Base-by-base conservation (phyloP, 2,113 vertebrate species). In the Eulemur rufifrons region DNA sequence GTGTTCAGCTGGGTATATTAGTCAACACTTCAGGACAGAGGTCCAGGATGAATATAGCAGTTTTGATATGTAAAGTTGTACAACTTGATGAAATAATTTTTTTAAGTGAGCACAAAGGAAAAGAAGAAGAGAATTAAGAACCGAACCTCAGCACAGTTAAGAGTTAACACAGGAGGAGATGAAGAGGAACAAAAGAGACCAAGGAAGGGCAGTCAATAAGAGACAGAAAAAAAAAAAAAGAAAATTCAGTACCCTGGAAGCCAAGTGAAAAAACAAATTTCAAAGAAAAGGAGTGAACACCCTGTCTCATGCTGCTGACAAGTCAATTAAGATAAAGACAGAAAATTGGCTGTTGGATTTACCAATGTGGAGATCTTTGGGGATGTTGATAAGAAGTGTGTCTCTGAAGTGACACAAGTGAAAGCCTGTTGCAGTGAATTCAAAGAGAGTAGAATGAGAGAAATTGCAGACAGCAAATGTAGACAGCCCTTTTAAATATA, bases 281-380 rank as follows among this genome's bases (percentile, higher is more conserved):
- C 59, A 84, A n/a, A 92, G 83, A 91, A n/a, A 84, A 96, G 25
- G 27, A 92, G 37, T 37, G 18, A 63, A 50, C 80, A 50, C 1
- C 5, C 52, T 66, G 69, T 39, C 77, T 27, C 13, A 12, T 54
- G 54, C 29, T 93, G 29, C 63, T 91, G 77, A 80, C 37, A 87
- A 80, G 27, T 63, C 81, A 80, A 21, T 94, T 84, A 90, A 66
- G 71, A 52, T 87, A 42, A 96, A 94, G 63, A 81, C 14, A 42
- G 76, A 92, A 95, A 94, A 61, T 2, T 50, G 13, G 21, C 71
- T 42, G 52, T 29, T 61, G 63, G 66, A 37, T 42, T 85, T 74
- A 84, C 71, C n/a, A 21, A 64, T 66, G 29, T 68, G 27, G 42
- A 86, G 50, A 92, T 74, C 29, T 71, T 2, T 52, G 54, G 63